Base-by-base conservation (phyloP, 2,797 vertebrate genomes). In the Schizopygopsis malacanthus region DNA sequence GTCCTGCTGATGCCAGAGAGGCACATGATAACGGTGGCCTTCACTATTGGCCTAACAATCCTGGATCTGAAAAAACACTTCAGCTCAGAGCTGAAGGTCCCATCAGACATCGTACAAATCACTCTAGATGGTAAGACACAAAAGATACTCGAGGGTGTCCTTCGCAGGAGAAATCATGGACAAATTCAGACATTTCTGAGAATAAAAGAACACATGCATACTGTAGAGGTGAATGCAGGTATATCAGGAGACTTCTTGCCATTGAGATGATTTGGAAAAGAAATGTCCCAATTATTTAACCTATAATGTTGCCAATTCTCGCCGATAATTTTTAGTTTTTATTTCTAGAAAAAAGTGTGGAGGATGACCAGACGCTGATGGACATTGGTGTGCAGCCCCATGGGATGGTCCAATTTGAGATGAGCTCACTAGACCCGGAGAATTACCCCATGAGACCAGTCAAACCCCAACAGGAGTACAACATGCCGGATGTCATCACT, bases 401-500 rank as follows among this genome's bases (percentile, higher is more conserved):
- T 84, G 93, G 95, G 85, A 91, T 91, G 89, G 89, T 94, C 43
- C 92, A 94, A 52, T 86, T 97, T 89, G 96, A 97, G 90, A 93
- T 97, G 90, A 93, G 91, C 87, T 95, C 94, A 70, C 82, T 88
- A 15, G 90, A 96, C 85, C 92, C 93, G 6, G 88, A 90, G 75
- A 10, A 4, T 37, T 94, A 95, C 92, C 94, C 94, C n/a, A 89
- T 96, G 33, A 94, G 92, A 88, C 93, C 92, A 7, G 15, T 94
- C 45, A 91, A 89, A 9, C 91, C 90, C 39, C 92, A 94, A 2
- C 90, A 94, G 80, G 94, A 90, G 9, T 95, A 94, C 90, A 90
- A 52, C 90, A 96, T 96, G 95, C 94, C 96, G 9, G 95, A 96
- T 83, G 92, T 96, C 83, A 93, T 99, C 93, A 96, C 94, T 3